These are phyloP conservation scores for Turritopsis rubra DNA, from an alignment of 30 jellyfish, hydroid and myxozoan species.

Conservation along the genomic window DNA sequence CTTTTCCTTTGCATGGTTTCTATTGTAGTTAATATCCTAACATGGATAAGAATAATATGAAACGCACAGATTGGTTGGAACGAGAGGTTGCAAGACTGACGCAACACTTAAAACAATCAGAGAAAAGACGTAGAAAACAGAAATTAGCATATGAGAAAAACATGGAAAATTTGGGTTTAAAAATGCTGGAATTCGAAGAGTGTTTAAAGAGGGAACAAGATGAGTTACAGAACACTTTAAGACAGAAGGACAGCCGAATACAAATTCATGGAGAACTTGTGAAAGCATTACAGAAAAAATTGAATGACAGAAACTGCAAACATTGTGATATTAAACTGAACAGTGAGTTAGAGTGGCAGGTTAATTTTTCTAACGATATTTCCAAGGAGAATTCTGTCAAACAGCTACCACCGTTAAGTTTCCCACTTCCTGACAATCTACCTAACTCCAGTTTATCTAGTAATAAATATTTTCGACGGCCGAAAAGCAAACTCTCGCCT, in stretches of 20 bases:
- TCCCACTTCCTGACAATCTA: slow-evolving; percentile 7
- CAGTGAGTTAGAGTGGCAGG: slow-evolving; percentile 15
- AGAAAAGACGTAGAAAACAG: background rate
- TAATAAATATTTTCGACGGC: slow-evolving; percentile 11
- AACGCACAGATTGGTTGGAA: background rate
- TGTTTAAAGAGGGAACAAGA: slow-evolving; percentile 13
- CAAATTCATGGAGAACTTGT: slow-evolving; percentile 1
- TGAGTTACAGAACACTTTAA: slow-evolving; percentile 4
- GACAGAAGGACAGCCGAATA: slow-evolving; percentile 2
- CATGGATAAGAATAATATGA: background rate
- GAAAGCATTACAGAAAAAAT: slow-evolving; percentile 11
- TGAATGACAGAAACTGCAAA: background rate
- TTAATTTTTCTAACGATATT: background rate
- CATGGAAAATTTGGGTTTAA: slow-evolving; percentile 20
- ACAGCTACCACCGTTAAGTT: slow-evolving; percentile 9
- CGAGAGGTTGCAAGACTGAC: slow-evolving; percentile 11
- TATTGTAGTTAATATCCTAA: background rate
- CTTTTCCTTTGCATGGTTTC: background rate
- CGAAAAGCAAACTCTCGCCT: slow-evolving; percentile 23
- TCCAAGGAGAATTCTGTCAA: slow-evolving; percentile 1
- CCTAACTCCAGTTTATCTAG: background rate
- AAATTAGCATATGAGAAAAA: slow-evolving; percentile 15
- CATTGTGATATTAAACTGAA: background rate
- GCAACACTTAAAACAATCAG: background rate
- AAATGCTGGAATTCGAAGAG: slow-evolving; percentile 8